Evolutionary conservation across 2,888 invertebrate genomes (phyloP), one percentile per base, ranked within the genome.

Genomic region (Folsomia manolachei): DNA sequence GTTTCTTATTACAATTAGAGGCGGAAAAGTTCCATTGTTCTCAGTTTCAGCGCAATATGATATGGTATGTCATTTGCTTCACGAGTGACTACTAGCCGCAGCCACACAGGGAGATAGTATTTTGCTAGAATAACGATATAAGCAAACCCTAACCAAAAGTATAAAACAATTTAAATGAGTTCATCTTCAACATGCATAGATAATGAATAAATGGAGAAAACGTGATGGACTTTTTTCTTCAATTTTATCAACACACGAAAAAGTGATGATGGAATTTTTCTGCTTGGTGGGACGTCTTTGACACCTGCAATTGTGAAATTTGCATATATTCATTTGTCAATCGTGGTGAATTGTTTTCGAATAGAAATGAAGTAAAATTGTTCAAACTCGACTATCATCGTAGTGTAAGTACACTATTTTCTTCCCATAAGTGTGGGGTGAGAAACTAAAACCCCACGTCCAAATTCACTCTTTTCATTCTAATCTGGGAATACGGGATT

Each of bases 281-380:
- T 21, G 61, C 71, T 63, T 67, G 62, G 71, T 53, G 63, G 67
- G 71, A 63, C 56, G 71, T 71, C 71, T 71, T 71, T 71, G 64
- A 71, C 71, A 71, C 71, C 71, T 71, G 68, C 56, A 51, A 67
- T 66, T 71, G 51, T 39, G 14, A 39, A 39, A 9, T 14, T 39
- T n/a, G n/a, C n/a, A n/a, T n/a, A n/a, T n/a, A n/a, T n/a, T n/a
- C n/a, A n/a, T n/a, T n/a, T n/a, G n/a, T n/a, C n/a, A n/a, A n/a
- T n/a, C n/a, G n/a, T n/a, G n/a, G n/a, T n/a, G n/a, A 39, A 39
- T 39, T 39, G 39, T 39, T 14, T 39, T 39, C 14, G 14, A 9
- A 39, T 14, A 39, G 14, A 39, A 39, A 39, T 9, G 39, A 39
- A 14, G 14, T 39, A 39, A 39, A 39, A 39, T 9, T 39, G 39